phyloP scores from a whole-genome alignment of 2,888 invertebrate species.

The Chrysomela aeneicollis region DNA sequence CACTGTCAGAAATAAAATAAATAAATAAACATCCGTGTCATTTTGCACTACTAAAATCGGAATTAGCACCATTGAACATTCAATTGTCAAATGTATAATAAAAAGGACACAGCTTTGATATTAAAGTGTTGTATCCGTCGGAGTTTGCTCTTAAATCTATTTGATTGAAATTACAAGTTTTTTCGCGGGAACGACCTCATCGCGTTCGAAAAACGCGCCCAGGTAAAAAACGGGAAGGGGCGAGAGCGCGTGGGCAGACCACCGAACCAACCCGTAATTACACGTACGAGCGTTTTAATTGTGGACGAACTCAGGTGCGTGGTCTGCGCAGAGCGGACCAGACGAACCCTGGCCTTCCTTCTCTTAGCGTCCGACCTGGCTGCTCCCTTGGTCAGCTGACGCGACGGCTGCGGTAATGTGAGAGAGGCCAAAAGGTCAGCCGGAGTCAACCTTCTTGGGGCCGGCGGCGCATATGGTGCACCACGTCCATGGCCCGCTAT shows the following conservation, averaged over 20 bases:
- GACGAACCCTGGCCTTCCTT: conserved; percentile 34
- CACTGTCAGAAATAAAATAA: no score
- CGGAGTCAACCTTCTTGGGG: conserved; percentile 58
- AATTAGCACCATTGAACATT: no score
- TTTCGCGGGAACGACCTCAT: background rate
- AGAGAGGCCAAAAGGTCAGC: conserved; percentile 61
- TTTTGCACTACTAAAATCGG: no score
- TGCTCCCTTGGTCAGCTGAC: conserved; percentile 53
- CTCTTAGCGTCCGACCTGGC: conserved; percentile 43
- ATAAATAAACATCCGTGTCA: no score
- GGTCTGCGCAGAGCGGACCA: conserved; percentile 54
- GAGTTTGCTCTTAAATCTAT: no score
- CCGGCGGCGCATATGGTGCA: conserved; percentile 48
- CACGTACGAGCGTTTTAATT: conserved; percentile 62
- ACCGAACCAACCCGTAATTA: conserved; percentile 61
- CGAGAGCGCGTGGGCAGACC: conserved; percentile 59
- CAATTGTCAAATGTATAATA: no score
- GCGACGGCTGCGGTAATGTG: conserved; percentile 60
- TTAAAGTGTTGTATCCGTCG: no score
- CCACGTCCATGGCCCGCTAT: background rate
- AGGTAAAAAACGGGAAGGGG: conserved; percentile 50
- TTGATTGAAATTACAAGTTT: no score
- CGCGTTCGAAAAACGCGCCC: conserved; percentile 51
- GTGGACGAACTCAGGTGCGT: conserved; percentile 59
- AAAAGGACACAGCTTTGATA: no score